Evolutionary conservation across 1,140 invertebrate species (phyloP).

Genomic region (Sitodiplosis mosellana): DNA sequence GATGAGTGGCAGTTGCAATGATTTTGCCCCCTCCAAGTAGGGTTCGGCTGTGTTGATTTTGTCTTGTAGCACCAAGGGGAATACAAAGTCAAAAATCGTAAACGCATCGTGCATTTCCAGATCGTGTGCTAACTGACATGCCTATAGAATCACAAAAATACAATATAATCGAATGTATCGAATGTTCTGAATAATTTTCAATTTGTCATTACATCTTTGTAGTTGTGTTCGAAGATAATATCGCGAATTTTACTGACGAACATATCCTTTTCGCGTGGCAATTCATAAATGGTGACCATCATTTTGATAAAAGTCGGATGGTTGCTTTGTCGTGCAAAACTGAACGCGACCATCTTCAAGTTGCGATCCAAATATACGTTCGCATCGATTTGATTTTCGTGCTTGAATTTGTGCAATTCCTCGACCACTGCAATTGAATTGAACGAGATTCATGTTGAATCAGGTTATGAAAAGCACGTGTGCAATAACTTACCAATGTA

Average conservation of each 20-base stretch:
- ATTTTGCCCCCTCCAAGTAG: constrained; percentile 32
- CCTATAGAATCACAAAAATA: constrained; percentile 20
- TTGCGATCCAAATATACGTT: constrained; percentile 27
- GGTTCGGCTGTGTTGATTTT: constrained; percentile 42
- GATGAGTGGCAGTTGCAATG: constrained; percentile 36
- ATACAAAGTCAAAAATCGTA: constrained; percentile 36
- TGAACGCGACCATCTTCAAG: constrained; percentile 38
- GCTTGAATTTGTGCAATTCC: constrained; percentile 29
- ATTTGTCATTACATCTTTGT: constrained; percentile 31
- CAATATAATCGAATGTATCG: neutral
- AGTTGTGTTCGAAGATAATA: constrained; percentile 31
- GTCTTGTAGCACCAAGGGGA: constrained; percentile 53
- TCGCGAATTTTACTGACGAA: constrained; percentile 32
- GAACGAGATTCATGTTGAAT: neutral
- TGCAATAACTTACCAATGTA: constrained; percentile 22
- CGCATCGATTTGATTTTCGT: constrained; percentile 14
- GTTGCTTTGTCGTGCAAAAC: constrained; percentile 33
- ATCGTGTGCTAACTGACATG: constrained; percentile 31
- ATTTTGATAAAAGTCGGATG: constrained; percentile 30
- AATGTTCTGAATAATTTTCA: no score
- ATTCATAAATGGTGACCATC: constrained; percentile 31
- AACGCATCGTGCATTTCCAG: constrained; percentile 37
- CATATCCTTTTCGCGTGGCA: constrained; percentile 28
- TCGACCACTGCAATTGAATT: constrained; percentile 31
- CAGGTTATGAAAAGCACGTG: neutral